phyloP scores from a whole-genome alignment of 2,888 invertebrate species.

The Drosophila macrospina region DNA sequence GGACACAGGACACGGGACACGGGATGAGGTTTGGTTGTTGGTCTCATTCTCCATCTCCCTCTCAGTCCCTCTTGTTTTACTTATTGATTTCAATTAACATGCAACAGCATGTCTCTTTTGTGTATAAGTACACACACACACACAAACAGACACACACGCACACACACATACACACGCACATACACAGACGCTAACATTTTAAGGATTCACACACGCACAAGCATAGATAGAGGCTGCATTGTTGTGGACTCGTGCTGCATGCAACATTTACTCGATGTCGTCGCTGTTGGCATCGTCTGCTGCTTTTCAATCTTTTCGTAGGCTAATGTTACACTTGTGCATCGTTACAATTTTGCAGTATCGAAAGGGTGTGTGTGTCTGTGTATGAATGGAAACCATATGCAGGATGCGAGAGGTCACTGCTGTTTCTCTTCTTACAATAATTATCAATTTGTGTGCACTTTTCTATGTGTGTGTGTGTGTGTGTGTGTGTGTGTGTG shows the following conservation, averaged over 20 bases:
- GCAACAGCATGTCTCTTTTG: conserved; percentile 80
- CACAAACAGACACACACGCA: conserved; percentile 5
- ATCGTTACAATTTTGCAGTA: conserved; percentile 67
- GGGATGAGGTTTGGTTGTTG: too few species aligned
- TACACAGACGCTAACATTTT: background rate
- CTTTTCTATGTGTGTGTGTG: conserved; percentile 53
- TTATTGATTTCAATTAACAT: conserved; percentile 82
- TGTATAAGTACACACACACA: conserved; percentile 44
- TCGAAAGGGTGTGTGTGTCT: conserved; percentile 23
- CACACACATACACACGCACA: conserved; percentile 26
- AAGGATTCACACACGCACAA: conserved; percentile 10
- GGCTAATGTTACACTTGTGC: conserved; percentile 81
- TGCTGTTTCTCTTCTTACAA: conserved; percentile 60
- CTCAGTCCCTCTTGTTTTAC: conserved; percentile 57
- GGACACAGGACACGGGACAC: conserved; percentile 19
- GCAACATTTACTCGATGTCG: conserved; percentile 61
- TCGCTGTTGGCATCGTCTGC: conserved; percentile 41
- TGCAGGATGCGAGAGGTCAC: conserved; percentile 39
- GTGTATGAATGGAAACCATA: conserved; percentile 23
- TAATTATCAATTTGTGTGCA: conserved; percentile 75
- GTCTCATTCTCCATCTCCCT: background rate
- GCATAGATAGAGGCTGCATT: conserved; percentile 29
- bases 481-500: conserved; percentile 29
- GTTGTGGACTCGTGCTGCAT: conserved; percentile 50
- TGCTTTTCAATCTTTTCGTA: conserved; percentile 77